Base-by-base conservation (phyloP, 1,140 invertebrate species). In the Tetragnatha versicolor region DNA sequence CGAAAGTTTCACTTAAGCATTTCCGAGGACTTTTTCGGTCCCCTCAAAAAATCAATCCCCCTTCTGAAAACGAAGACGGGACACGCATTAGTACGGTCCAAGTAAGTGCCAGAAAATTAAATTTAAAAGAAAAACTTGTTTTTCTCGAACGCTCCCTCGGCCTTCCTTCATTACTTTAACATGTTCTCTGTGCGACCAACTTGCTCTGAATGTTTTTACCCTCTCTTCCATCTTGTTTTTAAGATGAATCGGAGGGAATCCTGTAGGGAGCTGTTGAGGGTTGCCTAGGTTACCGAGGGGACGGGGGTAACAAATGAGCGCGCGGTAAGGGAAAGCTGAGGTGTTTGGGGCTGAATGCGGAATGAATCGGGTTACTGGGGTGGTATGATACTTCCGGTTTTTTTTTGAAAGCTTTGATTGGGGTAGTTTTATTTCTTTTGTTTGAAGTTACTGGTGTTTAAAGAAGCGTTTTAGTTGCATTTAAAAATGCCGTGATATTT, bases 41-140 rank as follows among this genome's bases (percentile, higher is more conserved):
- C 12, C 14, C 17, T 14, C n/a, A 27, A n/a, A 75, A 75, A 75
- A 75, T 75, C 72, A 39, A 75, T 63, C 25, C 55, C 55, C 17
- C 20, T 72, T 51, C 17, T 10, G 72, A 63, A 75, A 65, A 42
- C 27, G 14, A 49, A 75, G 25, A 37, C 72, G 22, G 22, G 27
- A 9, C 12, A 33, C 55, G 37, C 72, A 29, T 75, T 75, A 75
- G 58, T 35, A 29, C 12, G 29, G 27, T 20, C 55, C 17, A 55
- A 75, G 58, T 42, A 49, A 63, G 55, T 61, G 42, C 55, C 39
- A 39, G 39, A 29, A 58, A 75, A 75, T 75, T 75, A 63, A 75
- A 75, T 75, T 75, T 75, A 75, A 75, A 75, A 75, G 72, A 75
- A 75, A 72, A 63, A 63, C 53, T 63, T 75, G 51, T 55, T 29